Conservation (phyloP, 1,140 invertebrate genomes). For the Drosophila tsacasi region DNA sequence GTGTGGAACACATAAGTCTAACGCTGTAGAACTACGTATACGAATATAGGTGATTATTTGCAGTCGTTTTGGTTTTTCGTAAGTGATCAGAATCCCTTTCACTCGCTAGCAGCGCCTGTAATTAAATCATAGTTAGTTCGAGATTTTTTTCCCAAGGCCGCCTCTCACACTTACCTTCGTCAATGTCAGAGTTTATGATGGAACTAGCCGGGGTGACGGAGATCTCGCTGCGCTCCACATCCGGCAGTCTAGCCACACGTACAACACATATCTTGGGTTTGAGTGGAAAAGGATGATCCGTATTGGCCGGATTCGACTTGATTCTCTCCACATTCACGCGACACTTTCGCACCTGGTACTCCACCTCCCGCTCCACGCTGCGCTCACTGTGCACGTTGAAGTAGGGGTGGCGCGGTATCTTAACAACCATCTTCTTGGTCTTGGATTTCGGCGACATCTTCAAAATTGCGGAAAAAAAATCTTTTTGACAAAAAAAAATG, state of each 20-base stretch:
- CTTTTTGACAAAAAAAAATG: neutral
- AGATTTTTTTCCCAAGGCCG: neutral
- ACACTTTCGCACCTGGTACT: conserved; percentile 57
- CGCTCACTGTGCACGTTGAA: conserved; percentile 31
- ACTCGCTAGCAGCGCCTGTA: conserved; percentile 1
- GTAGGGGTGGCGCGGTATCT: conserved; percentile 65
- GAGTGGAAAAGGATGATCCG: conserved; percentile 19
- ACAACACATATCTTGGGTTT: conserved; percentile 63
- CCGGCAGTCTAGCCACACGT: conserved; percentile 62
- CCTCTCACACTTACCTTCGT: conserved; percentile 32
- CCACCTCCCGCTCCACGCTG: conserved; percentile 3
- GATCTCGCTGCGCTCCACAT: conserved; percentile 63
- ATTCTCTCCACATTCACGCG: conserved; percentile 66
- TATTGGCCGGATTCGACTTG: conserved; percentile 13
- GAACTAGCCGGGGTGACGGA: conserved; percentile 68
- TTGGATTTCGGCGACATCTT: conserved; percentile 54
- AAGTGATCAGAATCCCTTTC: neutral
- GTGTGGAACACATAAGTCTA: neutral
- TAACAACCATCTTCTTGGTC: conserved; percentile 59
- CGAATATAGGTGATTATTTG: neutral
- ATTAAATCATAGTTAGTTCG: neutral
- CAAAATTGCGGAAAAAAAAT: neutral
- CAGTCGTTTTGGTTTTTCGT: neutral
- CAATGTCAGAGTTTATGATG: conserved; percentile 68
- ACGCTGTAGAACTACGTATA: neutral